Evolutionary conservation across 2,888 invertebrate genomes (phyloP).

Genomic region (Mythimna albipuncta): DNA sequence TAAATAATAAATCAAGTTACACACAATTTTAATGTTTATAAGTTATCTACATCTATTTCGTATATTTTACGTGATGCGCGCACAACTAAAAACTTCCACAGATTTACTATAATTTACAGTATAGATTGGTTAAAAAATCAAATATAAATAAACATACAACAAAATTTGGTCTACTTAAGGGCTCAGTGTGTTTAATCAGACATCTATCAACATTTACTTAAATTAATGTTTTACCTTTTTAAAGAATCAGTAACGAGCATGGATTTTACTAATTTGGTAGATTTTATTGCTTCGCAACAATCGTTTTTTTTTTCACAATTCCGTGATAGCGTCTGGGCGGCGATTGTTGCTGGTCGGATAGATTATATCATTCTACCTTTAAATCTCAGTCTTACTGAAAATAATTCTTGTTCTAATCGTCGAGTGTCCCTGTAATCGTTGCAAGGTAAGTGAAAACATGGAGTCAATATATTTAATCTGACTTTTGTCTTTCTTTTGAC

Average conservation of each 20-base stretch:
- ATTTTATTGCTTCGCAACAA: not conserved
- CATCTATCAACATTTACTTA: not conserved
- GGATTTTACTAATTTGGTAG: not conserved
- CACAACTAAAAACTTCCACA: too few relatives aligned
- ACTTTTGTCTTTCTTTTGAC: not conserved
- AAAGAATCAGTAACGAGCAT: not conserved
- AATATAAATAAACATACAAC: too few relatives aligned
- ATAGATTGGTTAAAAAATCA: too few relatives aligned
- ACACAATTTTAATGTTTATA: too few relatives aligned
- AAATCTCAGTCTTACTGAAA: not conserved
- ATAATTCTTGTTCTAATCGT: not conserved
- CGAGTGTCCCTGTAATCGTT: not conserved
- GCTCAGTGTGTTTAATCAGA: not conserved
- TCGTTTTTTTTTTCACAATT: too few relatives aligned
- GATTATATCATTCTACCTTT: not conserved
- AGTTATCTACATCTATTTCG: too few relatives aligned
- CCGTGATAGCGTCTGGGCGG: not conserved
- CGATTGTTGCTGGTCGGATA: not conserved
- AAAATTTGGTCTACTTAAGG: too few relatives aligned
- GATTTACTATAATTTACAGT: too few relatives aligned
- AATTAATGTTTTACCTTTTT: not conserved
- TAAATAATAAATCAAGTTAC: too few relatives aligned
- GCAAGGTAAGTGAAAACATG: not conserved
- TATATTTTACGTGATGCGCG: too few relatives aligned
- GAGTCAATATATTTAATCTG: not conserved